Evolutionary conservation across 2,113 vertebrate genomes (phyloP).

Genomic region (Trematomus loennbergii): DNA sequence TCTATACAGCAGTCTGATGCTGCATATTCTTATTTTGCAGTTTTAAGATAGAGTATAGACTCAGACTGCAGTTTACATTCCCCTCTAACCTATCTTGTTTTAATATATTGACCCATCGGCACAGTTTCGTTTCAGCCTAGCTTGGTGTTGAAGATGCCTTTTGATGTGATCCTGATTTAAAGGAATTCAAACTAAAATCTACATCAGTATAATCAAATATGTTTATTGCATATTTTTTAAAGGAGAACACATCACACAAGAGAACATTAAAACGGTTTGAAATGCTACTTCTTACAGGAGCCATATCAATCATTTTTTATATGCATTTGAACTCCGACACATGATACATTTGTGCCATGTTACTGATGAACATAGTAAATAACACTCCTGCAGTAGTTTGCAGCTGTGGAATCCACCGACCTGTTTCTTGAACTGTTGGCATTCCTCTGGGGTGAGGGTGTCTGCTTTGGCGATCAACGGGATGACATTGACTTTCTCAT

Average conservation of each 20-base stretch:
- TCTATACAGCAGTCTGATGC: neutral
- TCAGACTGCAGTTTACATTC: neutral
- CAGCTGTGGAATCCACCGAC: slow-evolving; percentile 88
- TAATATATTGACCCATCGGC: too few relatives aligned
- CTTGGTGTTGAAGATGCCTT: neutral
- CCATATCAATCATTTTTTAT: too few relatives aligned
- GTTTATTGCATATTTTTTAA: too few relatives aligned
- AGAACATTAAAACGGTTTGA: neutral
- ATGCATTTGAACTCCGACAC: too few relatives aligned
- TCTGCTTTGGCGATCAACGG: slow-evolving; percentile 99
- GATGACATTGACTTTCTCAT: slow-evolving; percentile 99
- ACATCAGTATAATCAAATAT: too few relatives aligned
- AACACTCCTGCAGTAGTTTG: neutral
- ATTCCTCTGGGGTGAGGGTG: slow-evolving; percentile 98
- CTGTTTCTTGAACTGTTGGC: slow-evolving; percentile 99
- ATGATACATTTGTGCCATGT: neutral
- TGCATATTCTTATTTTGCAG: neutral
- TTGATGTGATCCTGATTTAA: neutral
- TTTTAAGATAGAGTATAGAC: neutral
- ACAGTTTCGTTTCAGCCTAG: neutral
- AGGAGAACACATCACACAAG: too few relatives aligned
- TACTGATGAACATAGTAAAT: slow-evolving; percentile 4
- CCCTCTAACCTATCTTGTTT: neutral
- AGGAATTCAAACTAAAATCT: neutral
- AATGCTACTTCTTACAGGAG: neutral